These are phyloP conservation scores for Dreissena polymorpha DNA, from an alignment of 1,140 invertebrate species.

Conservation along the genomic window DNA sequence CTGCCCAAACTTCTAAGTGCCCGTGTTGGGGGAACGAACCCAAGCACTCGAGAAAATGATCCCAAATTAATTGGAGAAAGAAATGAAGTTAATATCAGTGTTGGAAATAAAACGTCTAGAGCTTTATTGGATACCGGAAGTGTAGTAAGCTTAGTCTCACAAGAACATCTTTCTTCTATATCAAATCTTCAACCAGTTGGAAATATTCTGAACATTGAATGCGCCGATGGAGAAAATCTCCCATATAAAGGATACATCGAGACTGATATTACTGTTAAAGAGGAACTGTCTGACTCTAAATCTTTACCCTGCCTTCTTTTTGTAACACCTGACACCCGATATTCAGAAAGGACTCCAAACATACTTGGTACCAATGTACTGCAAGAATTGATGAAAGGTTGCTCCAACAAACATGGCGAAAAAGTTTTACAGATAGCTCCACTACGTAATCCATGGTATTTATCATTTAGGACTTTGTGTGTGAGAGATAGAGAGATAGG, in stretches of 20 bases:
- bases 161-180: no score
- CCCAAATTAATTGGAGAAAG: not conserved
- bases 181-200: no score
- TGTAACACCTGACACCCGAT: conserved; percentile 1
- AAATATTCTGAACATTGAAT: conserved; percentile 2
- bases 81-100: not conserved
- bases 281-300: not conserved
- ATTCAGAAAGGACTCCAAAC: not conserved
- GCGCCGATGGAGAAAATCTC: not conserved
- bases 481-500: no score
- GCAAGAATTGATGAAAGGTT: not conserved
- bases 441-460: not conserved
- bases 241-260: conserved; percentile 9
- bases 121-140: no score
- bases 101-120: not conserved
- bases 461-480: no score
- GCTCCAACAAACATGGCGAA: not conserved
- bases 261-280: not conserved
- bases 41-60: no score
- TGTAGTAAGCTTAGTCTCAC: no score
- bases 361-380: not conserved
- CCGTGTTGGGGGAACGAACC: no score
- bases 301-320: not conserved
- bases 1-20: no score
- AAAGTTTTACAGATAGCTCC: conserved; percentile 8